These are phyloP conservation scores for Trichogramma pretiosum DNA, from an alignment of 1,140 invertebrate species.

Conservation along the genomic window DNA sequence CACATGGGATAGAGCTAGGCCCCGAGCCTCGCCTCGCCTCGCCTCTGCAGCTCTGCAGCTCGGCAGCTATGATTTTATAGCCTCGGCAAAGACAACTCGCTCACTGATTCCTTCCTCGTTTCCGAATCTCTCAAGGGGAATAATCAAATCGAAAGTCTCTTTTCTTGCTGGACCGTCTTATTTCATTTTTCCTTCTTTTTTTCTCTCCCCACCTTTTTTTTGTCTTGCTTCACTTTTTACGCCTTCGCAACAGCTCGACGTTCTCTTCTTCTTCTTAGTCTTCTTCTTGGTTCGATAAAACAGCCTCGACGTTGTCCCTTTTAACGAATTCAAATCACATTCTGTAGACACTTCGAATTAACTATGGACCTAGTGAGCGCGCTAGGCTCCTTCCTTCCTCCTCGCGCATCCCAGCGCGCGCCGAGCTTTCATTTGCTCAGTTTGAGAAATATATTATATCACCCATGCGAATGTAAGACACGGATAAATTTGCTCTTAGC, in stretches of 20 bases:
- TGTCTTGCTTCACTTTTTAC: too few species aligned
- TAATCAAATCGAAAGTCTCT: slow-evolving; percentile 18
- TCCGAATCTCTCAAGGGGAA: slow-evolving; percentile 16
- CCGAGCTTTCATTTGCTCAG: too few species aligned
- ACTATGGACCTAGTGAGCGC: too few species aligned
- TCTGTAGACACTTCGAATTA: slow-evolving; percentile 14
- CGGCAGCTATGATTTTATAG: slow-evolving; percentile 15
- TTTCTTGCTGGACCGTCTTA: background rate
- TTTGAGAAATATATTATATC: too few species aligned
- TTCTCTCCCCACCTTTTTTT: background rate
- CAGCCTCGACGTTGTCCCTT: slow-evolving; percentile 3
- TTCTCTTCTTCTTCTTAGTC: background rate
- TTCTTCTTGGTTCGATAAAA: slow-evolving; percentile 8
- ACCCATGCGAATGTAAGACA: too few species aligned
- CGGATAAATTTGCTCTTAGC: too few species aligned
- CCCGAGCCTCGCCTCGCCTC: too few species aligned
- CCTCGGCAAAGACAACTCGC: slow-evolving; percentile 3
- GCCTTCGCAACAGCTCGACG: too few species aligned
- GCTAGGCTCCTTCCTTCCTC: too few species aligned
- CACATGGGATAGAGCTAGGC: too few species aligned
- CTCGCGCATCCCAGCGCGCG: background rate
- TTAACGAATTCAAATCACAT: slow-evolving; percentile 20
- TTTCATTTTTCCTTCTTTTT: background rate
- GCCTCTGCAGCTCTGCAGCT: too few species aligned
- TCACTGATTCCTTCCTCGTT: slow-evolving; percentile 17